Evolutionary conservation across 2,888 invertebrate genomes (phyloP), one percentile per base, ranked within the genome.

Genomic region (Sinotaia quadrata): DNA sequence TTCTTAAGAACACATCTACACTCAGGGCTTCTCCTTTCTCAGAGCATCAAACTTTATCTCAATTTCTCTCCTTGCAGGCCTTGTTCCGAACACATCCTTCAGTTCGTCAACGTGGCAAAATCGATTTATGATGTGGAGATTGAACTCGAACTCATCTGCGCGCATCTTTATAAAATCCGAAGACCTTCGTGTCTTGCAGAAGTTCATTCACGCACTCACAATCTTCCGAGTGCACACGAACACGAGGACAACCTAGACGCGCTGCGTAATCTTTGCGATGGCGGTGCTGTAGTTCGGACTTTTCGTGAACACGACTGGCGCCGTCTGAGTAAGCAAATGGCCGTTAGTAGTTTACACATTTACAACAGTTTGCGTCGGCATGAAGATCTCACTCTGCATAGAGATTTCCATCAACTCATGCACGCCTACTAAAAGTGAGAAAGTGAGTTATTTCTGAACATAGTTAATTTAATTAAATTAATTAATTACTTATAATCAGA

Each of bases 1-100:
- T 24, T 52, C 18, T 33, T 62, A 2, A 37, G 52, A 29, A 0
- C 24, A 36, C 18, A 29, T 18, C 10, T 62, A 24, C 12, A 34
- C 15, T 52, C 29, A 27, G 37, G 34, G 27, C 15, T 0, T 29
- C 27, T 62, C 24, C 5, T 1, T 7, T 37, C 62, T n/a, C 47
- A 47, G 5, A 47, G 8, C 7, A 33, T 61, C 33, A 61, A 61
- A 27, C 24, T 61, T 18, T 61, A 29, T 49, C 33, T 61, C 10
- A 61, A 44, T 24, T 62, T 51, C 27, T 62, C 62, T 8, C 62
- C 62, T 1, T 62, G 62, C 37, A 29, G 4, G 37, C 24, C 36
- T 3, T 62, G 62, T n/a, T 52, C 52, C 29, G 36, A 33, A 0
- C 5, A 36, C 15, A 37, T 62, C 29, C 15, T 62, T 2, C 5